phyloP scores from a whole-genome alignment of 2,888 invertebrate genomes.

The Sphaerophoria taeniata region DNA sequence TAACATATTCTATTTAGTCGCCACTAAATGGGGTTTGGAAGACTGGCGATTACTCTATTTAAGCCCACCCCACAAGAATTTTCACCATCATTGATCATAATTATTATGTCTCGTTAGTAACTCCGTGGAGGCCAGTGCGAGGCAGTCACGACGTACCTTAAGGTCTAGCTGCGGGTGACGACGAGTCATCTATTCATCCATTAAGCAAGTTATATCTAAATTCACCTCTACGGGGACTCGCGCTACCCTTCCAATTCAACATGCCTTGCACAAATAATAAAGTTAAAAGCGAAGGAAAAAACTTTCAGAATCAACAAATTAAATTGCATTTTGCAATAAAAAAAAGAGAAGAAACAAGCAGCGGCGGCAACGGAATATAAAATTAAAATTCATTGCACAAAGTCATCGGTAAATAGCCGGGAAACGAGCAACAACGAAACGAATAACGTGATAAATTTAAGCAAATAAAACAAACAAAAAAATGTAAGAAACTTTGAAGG shows the following conservation, averaged over 20 bases:
- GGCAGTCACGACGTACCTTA: too few relatives aligned
- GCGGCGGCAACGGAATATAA: constrained; percentile 11
- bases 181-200: too few relatives aligned
- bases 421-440: constrained; percentile 60
- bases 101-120: too few relatives aligned
- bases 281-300: constrained; percentile 49
- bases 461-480: background rate
- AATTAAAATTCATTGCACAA: constrained; percentile 70
- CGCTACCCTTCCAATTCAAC: background rate
- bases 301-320: constrained; percentile 70
- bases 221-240: too few relatives aligned
- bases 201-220: too few relatives aligned
- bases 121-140: too few relatives aligned
- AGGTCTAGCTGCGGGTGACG: too few relatives aligned
- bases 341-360: background rate
- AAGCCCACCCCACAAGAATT: too few relatives aligned
- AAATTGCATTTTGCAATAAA: constrained; percentile 70
- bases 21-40: too few relatives aligned
- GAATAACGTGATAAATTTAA: constrained; percentile 29
- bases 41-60: too few relatives aligned
- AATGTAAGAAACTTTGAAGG: background rate
- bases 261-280: background rate
- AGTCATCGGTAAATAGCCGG: constrained; percentile 63
- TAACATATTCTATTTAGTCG: too few relatives aligned
- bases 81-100: too few relatives aligned